Base-by-base conservation (phyloP, 2,888 invertebrate genomes). In the Nomada flava region DNA sequence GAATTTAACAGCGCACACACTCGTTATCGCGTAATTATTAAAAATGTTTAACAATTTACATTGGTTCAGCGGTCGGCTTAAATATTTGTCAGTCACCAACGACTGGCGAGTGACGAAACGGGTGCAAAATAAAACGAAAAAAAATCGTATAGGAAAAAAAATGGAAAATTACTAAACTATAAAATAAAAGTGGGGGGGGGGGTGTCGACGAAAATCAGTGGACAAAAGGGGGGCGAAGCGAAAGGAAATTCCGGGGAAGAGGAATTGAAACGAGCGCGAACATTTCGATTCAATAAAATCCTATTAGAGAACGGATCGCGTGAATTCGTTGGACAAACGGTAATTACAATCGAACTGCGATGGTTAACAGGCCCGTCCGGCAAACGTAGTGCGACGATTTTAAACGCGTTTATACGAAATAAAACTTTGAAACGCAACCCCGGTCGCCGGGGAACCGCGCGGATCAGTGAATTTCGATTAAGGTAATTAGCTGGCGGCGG, bases 201-300 rank as follows among this genome's bases (percentile, higher is more conserved):
- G 13, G 18, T 44, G 59, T 20, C 59, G 26, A n/a, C 18, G 42
- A 57, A 59, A 52, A 57, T 0, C 36, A 9, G 55, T 23, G 36
- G 42, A 18, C 15, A n/a, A 23, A 36, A 13, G 5, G 55, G 10
- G 13, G 20, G 13, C 4, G 15, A 18, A 13, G 7, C 13, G 20
- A 53, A 52, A 55, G 26, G n/a, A 18, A 11, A 10, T 5, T 1
- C 3, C 13, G 11, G 44, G 2, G 29, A 55, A 23, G 42, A 70
- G 83, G 75, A 82, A 82, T 82, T 73, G 70, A 68, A 79, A 53
- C 70, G 26, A 47, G 29, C 57, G 71, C 73, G 52, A 59, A 84
- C 70, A 77, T 80, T 82, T 20, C 83, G 79, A 87, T 84, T 83
- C 78, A 75, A 87, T 86, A 83, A 83, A 87, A 87, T 85, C 67